phyloP scores from a whole-genome alignment of 2,113 vertebrate species.

The Hemichromis elongatus region DNA sequence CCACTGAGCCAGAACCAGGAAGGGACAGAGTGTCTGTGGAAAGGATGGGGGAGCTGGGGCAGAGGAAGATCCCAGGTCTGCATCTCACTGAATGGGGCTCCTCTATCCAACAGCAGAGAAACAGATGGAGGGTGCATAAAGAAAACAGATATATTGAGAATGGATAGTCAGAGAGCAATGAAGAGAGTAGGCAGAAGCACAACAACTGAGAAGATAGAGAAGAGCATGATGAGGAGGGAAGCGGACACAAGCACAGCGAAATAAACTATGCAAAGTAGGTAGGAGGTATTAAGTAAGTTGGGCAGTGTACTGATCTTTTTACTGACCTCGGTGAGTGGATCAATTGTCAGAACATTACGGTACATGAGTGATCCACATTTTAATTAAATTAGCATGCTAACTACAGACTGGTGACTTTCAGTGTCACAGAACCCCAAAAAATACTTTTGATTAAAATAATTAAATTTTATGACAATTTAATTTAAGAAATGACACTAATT shows the following conservation, averaged over 20 bases:
- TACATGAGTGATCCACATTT: not conserved
- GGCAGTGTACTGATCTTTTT: not conserved
- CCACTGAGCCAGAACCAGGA: constrained; percentile 75
- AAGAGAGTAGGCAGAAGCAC: constrained; percentile 55
- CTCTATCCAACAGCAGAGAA: constrained; percentile 66
- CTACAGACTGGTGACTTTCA: not conserved
- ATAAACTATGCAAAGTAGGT: not conserved
- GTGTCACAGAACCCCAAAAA: not conserved
- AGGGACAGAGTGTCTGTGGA: constrained; percentile 80
- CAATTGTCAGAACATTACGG: not conserved
- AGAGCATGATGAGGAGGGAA: not conserved
- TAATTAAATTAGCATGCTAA: not conserved
- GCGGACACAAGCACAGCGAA: not conserved
- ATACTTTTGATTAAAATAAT: not conserved
- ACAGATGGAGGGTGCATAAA: constrained; percentile 59
- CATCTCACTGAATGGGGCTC: constrained; percentile 63
- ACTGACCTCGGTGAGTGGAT: not conserved
- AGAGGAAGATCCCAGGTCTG: constrained; percentile 84
- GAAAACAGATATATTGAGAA: constrained; percentile 61
- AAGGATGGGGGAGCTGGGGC: constrained; percentile 87
- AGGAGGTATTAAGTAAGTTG: not conserved
- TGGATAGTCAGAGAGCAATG: constrained; percentile 75
- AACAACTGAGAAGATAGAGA: not conserved
- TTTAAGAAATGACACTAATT: not conserved
- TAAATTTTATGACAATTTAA: no score